A percentile compares a stretch with the other conserved stretches of the same genome.
These are phyloP conservation scores for Laterallus jamaicensis DNA, from an alignment of 2,113 vertebrate genomes.

Conservation along the genomic window DNA sequence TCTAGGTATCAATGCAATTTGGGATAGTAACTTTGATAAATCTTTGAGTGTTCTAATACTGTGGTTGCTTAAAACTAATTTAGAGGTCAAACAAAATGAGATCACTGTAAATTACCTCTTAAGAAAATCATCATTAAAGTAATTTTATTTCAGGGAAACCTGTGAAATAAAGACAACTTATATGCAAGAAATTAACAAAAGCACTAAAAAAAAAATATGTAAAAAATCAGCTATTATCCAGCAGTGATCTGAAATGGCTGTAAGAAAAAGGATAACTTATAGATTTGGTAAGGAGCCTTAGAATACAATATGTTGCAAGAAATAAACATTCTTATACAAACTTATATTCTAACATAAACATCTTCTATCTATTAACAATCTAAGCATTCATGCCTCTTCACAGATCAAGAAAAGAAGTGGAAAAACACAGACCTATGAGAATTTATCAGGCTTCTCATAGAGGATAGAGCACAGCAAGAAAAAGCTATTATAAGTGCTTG, in stretches of 20 bases:
- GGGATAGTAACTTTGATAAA: neutral
- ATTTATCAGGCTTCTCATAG: neutral
- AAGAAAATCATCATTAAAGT: conserved; percentile 8
- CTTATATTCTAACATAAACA: neutral
- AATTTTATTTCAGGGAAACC: conserved; percentile 7
- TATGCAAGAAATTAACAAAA: neutral
- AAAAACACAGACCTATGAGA: neutral
- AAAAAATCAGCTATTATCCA: neutral
- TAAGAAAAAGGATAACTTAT: neutral
- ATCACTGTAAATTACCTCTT: neutral
- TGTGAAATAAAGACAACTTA: neutral
- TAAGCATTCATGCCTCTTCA: neutral
- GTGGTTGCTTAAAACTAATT: conserved; percentile 23
- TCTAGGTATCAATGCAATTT: neutral
- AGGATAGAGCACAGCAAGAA: neutral
- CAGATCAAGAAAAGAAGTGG: neutral
- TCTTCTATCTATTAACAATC: neutral
- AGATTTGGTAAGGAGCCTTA: neutral
- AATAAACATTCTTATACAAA: neutral
- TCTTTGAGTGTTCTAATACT: neutral
- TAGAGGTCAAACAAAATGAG: conserved; percentile 43
- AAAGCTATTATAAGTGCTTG: neutral
- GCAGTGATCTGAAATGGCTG: neutral
- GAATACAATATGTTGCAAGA: neutral
- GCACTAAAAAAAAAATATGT: neutral